Evolutionary conservation across 2,113 vertebrate species (phyloP).

Genomic region (Cynopterus brachyotis): DNA sequence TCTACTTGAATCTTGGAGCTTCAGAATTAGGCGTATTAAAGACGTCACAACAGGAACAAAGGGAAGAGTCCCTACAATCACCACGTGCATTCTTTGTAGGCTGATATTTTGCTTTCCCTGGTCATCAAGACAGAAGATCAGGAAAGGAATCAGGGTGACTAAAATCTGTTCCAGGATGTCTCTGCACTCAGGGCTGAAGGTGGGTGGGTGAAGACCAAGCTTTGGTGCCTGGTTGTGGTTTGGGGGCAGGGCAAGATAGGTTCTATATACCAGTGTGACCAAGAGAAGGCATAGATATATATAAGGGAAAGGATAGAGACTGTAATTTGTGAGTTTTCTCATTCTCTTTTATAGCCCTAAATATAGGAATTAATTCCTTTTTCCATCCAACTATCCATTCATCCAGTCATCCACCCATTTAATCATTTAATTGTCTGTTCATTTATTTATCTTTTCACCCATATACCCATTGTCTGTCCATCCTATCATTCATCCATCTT

Average conservation of each 20-base stretch:
- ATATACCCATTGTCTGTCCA: not conserved
- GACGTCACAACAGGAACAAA: not conserved
- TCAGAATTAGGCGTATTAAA: not conserved
- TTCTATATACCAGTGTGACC: not conserved
- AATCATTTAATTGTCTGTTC: not conserved
- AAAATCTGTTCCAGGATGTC: not conserved
- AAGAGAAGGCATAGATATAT: conserved; percentile 1
- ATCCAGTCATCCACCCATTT: not conserved
- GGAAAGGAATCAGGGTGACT: not conserved
- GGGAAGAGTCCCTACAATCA: not conserved
- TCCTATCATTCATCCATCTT: not conserved
- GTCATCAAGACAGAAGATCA: not conserved
- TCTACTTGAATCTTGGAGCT: not conserved
- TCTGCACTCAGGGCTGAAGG: not conserved
- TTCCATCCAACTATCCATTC: not conserved
- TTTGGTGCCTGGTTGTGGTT: not conserved
- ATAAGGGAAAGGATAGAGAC: not conserved
- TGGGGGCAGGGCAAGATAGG: not conserved
- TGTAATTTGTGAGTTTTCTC: conserved; percentile 33
- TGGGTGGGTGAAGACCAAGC: not conserved
- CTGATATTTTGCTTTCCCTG: not conserved
- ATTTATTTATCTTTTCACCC: not conserved
- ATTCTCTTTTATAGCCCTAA: not conserved
- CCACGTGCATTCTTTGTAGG: not conserved
- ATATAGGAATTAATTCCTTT: not conserved